Conservation (phyloP, 2,888 invertebrate genomes). For the Yponomeuta plumbellus region DNA sequence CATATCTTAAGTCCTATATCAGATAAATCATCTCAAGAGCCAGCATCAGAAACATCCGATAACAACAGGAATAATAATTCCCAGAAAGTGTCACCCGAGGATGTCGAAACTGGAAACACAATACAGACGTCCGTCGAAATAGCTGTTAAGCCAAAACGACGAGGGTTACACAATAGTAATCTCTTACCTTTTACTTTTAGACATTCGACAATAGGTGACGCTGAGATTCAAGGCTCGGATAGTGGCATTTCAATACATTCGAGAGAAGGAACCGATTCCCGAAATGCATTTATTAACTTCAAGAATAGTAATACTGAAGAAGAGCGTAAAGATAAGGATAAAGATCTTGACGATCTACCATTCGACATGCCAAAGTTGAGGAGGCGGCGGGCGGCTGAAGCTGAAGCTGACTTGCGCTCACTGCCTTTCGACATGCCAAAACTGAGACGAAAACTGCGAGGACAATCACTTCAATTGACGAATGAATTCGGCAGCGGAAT, state of each 20-base stretch:
- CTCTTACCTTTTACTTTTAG: conserved; percentile 80
- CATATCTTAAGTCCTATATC: conserved; percentile 93
- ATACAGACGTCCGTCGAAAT: conserved; percentile 69
- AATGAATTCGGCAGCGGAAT: conserved; percentile 81
- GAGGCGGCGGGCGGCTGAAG: conserved; percentile 81
- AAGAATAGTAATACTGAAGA: conserved; percentile 75
- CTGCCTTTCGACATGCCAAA: conserved; percentile 96
- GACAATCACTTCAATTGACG: conserved; percentile 77
- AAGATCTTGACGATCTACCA: conserved; percentile 86
- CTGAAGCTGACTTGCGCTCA: conserved; percentile 87
- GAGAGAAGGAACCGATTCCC: conserved; percentile 84
- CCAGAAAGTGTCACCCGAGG: conserved; percentile 86
- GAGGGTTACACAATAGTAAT: conserved; percentile 86
- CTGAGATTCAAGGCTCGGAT: conserved; percentile 90
- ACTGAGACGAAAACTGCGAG: conserved; percentile 84
- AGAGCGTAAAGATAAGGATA: conserved; percentile 72
- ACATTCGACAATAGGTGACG: conserved; percentile 79
- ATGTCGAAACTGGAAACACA: conserved; percentile 63
- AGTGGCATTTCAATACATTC: conserved; percentile 93
- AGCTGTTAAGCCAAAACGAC: conserved; percentile 77
- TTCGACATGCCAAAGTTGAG: conserved; percentile 94
- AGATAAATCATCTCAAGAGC: conserved; percentile 92
- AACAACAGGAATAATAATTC: conserved; percentile 87
- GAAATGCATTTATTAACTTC: conserved; percentile 78
- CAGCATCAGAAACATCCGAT: conserved; percentile 88